A percentile compares a stretch with the other conserved stretches of the same genome.
Conservation (phyloP, 53 echinoderm and acorn worm species). For the Pentamera pediparva region DNA sequence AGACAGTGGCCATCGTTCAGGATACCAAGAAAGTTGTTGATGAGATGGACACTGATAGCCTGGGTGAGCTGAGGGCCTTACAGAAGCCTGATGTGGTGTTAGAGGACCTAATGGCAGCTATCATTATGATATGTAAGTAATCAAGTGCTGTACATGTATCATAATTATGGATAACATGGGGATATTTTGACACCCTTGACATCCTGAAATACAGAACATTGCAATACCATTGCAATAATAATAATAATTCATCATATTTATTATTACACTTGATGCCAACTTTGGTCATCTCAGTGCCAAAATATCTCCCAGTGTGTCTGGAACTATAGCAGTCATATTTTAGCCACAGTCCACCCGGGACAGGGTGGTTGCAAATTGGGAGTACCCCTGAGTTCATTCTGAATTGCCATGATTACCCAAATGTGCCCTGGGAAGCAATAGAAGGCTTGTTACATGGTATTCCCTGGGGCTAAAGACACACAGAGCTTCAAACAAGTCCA, state of each 20-base stretch:
- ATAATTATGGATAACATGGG: too few species aligned
- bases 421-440: too few species aligned
- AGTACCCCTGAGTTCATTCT: too few species aligned
- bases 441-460: too few species aligned
- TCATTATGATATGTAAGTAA: conserved; percentile 93
- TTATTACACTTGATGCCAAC: background rate
- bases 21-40: conserved; percentile 95
- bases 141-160: background rate
- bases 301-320: background rate
- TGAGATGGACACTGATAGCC: conserved; percentile 70
- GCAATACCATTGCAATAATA: background rate
- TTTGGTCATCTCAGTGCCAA: background rate
- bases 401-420: too few species aligned
- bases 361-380: background rate
- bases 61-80: conserved; percentile 85
- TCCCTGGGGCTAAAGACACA: too few species aligned
- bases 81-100: conserved; percentile 98
- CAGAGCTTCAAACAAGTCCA: too few species aligned
- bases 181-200: background rate
- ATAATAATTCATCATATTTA: background rate
- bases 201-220: background rate
- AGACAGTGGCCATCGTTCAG: conserved; percentile 80
- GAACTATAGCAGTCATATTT: background rate
- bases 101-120: conserved; percentile 88
- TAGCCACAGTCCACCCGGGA: background rate